Evolutionary conservation across 2,888 invertebrate genomes (phyloP).

Genomic region (Orthonevra nobilis): DNA sequence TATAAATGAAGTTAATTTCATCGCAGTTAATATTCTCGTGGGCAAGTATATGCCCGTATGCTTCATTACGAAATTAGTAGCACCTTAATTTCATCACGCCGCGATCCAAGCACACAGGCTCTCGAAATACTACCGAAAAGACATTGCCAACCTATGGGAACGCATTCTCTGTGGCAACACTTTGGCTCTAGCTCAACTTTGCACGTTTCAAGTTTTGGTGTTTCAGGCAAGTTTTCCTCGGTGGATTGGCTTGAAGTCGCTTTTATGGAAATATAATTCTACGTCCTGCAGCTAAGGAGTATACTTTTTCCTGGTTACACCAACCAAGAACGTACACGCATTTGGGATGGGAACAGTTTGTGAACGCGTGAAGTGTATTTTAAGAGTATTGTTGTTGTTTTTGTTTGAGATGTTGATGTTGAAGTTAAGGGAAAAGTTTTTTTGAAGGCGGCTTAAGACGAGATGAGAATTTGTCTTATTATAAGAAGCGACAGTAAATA

Average conservation of each 20-base stretch:
- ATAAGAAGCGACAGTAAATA: conserved; percentile 20
- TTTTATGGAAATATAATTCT: conserved; percentile 61
- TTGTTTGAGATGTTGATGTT: conserved; percentile 20
- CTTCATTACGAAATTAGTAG: conserved; percentile 69
- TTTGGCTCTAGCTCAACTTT: conserved; percentile 14
- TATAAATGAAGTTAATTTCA: conserved; percentile 69
- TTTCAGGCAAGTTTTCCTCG: conserved; percentile 30
- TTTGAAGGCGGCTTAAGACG: conserved; percentile 15
- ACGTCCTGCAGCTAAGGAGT: conserved; percentile 15
- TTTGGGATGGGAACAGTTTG: conserved; percentile 51
- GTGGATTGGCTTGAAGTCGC: conserved; percentile 35
- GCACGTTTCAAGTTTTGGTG: conserved; percentile 14
- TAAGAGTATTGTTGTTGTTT: conserved; percentile 12
- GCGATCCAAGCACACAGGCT: background rate
- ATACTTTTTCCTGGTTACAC: conserved; percentile 5
- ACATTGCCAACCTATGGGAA: background rate
- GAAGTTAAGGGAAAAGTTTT: conserved; percentile 5
- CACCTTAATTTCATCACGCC: conserved; percentile 52
- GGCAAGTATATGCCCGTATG: conserved; percentile 58
- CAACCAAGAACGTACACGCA: conserved; percentile 31
- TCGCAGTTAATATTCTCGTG: conserved; percentile 61
- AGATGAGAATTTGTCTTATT: conserved; percentile 58
- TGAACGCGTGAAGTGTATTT: conserved; percentile 48
- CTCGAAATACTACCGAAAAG: background rate
- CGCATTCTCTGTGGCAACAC: background rate